phyloP scores from a whole-genome alignment of 2,888 invertebrate species.

The Morpho deidamia region DNA sequence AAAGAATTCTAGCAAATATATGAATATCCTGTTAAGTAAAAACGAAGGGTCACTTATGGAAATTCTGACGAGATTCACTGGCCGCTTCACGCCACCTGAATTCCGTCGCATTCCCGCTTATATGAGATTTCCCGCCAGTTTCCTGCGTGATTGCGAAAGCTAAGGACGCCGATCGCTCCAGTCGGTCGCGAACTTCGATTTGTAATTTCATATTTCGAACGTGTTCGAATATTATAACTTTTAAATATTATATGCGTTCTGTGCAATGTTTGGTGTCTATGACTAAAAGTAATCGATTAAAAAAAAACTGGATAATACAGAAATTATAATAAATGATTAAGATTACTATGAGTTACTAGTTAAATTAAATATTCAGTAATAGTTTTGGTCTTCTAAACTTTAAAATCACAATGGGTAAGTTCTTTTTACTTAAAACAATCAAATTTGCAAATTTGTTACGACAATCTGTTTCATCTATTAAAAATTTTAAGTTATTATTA shows the following conservation, averaged over 20 bases:
- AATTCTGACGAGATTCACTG: conserved; percentile 11
- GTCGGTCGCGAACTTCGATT: not conserved
- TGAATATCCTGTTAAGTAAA: not conserved
- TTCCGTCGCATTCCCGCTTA: conserved; percentile 25
- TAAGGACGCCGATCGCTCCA: conserved; percentile 30
- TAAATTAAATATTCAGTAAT: too few relatives aligned
- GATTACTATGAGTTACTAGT: too few relatives aligned
- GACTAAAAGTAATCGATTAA: not conserved
- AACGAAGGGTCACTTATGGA: conserved; percentile 5
- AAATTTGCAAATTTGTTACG: too few relatives aligned
- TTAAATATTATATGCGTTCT: not conserved
- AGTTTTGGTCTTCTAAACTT: too few relatives aligned
- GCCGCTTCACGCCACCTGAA: conserved; percentile 6
- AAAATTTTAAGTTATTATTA: too few relatives aligned
- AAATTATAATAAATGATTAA: too few relatives aligned
- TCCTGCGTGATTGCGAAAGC: conserved; percentile 38
- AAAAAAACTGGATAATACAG: too few relatives aligned
- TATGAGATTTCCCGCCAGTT: conserved; percentile 45
- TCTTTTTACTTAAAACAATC: too few relatives aligned
- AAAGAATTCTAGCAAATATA: too few relatives aligned
- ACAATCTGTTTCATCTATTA: too few relatives aligned
- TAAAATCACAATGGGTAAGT: too few relatives aligned
- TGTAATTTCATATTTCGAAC: conserved; percentile 1
- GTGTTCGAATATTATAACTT: not conserved
- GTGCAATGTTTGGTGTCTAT: not conserved